Percentiles rank a stretch among this genome's conserved stretches.
Conservation (phyloP, 2,888 invertebrate species). For the Tethea ocularis region DNA sequence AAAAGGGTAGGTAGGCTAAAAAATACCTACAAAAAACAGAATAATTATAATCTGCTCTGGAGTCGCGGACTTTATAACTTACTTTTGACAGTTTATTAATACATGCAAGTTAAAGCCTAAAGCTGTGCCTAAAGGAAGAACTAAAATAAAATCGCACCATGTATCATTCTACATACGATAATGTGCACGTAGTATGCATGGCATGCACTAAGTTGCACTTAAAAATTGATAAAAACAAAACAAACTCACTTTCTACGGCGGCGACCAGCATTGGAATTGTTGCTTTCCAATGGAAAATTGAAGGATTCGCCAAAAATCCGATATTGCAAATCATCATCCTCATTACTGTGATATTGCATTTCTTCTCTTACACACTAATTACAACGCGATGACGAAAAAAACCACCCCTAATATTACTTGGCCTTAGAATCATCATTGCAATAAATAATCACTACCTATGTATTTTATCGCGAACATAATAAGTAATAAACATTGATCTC, state of each 20-base stretch:
- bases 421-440: constrained; percentile 70
- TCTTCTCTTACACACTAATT: constrained; percentile 76
- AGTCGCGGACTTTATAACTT: no score
- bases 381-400: constrained; percentile 60
- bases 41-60: no score
- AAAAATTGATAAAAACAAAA: constrained; percentile 19
- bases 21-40: no score
- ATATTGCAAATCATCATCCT: constrained; percentile 79
- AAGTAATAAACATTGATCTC: background rate
- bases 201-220: no score
- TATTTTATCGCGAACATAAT: constrained; percentile 22
- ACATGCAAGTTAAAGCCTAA: no score
- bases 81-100: no score
- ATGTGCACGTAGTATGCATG: no score
- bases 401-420: constrained; percentile 70
- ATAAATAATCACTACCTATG: constrained; percentile 24
- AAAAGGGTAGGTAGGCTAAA: no score
- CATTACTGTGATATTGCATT: constrained; percentile 82
- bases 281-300: constrained; percentile 64
- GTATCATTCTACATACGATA: no score
- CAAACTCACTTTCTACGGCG: constrained; percentile 73
- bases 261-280: constrained; percentile 50
- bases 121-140: no score
- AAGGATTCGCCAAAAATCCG: constrained; percentile 82
- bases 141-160: no score